These are phyloP conservation scores for Cyaniris semiargus DNA, from an alignment of 2,888 invertebrate species.

Conservation along the genomic window DNA sequence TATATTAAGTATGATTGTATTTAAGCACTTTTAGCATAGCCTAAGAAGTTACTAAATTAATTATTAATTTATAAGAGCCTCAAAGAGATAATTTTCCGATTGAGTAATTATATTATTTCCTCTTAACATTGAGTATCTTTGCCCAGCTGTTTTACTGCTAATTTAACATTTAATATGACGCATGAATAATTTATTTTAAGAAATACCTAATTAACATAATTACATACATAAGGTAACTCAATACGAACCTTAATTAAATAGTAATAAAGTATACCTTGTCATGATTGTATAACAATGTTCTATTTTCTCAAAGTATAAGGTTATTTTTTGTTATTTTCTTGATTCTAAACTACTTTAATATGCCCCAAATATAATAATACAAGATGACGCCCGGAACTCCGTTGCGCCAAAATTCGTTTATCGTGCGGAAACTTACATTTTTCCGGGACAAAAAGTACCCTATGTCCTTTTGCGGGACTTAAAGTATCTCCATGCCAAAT, in stretches of 20 bases:
- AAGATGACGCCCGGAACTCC: no score
- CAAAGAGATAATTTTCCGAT: not conserved
- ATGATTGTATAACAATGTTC: not conserved
- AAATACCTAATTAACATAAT: not conserved
- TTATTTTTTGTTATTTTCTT: not conserved
- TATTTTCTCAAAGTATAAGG: not conserved
- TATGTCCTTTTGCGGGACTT: no score
- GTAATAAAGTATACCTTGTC: not conserved
- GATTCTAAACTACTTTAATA: not conserved
- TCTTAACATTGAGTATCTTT: not conserved
- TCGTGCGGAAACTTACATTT: no score
- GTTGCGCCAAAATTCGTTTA: no score
- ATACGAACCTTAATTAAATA: not conserved
- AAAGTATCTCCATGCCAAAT: no score
- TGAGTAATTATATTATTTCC: constrained; percentile 8
- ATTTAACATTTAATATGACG: constrained; percentile 16
- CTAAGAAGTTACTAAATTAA: not conserved
- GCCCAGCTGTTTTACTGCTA: not conserved
- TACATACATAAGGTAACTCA: not conserved
- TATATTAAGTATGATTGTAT: no score
- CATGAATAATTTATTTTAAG: constrained; percentile 5
- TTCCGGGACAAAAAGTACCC: no score
- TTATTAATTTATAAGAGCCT: not conserved
- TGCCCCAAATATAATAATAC: not conserved
- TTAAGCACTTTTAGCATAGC: not conserved